Base-by-base conservation (phyloP, 2,797 vertebrate genomes). In the Oreochromis mossambicus region DNA sequence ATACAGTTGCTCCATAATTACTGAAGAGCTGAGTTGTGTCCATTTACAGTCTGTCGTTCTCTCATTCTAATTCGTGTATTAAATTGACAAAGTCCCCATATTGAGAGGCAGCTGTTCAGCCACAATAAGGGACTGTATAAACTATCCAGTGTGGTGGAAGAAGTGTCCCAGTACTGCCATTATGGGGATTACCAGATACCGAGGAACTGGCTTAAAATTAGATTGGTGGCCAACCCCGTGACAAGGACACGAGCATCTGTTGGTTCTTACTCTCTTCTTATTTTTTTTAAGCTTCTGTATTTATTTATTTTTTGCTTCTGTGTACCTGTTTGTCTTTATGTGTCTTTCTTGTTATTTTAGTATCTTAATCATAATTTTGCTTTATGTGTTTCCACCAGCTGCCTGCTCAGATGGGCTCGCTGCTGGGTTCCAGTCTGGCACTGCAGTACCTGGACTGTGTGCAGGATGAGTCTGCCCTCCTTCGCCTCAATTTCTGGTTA, bases 401-500 rank as follows among this genome's bases (percentile, higher is more conserved):
- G 88, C 98, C 99, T 15, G 96, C 98, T 88, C 98, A 97, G 95
- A 99, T 99, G 97, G 98, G 97, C 58, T 98, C 98, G 17, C 96
- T 99, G 89, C 89, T 99, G 79, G 96, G 96, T 68, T 98, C 94
- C 83, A 95, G 96, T 77, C 91, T 98, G 82, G 92, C 98, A 3
- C 96, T 99, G 90, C 97, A 99, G 83, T 98, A 98, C 91, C 92
- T 99, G 86, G 97, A 98, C 86, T 98, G 97, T 86, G 90, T 97
- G 77, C 97, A 94, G 95, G 98, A 99, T 83, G 98, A 98, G 86
- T 97, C 97, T 6, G 56, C 97, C 86, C 95, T 97, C 89, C 94
- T 98, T 82, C 97, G 98, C 63, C 96, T 98, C n/a, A 97, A 98
- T 94, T 98, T 97, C 88, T 99, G 98, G 98, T 95, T 99, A 50